Base-by-base conservation (phyloP, 92 coral and sea anemone genomes). In the Plumapathes pennacea region DNA sequence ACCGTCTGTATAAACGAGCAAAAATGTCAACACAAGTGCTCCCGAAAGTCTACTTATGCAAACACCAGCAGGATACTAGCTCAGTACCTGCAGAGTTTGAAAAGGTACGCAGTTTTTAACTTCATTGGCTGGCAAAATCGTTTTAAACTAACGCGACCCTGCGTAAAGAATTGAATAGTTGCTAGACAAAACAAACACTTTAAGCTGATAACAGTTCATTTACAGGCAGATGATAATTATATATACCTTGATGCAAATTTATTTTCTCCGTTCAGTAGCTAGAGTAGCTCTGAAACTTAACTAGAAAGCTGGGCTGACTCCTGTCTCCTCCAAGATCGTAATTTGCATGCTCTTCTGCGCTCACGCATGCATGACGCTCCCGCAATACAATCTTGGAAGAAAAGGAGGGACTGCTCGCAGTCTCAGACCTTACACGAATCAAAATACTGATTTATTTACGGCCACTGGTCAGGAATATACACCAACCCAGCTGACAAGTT, bases 31-130 rank as follows among this genome's bases (percentile, higher is more conserved):
- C 32, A 17, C 31, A n/a, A 14, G 4, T 23, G 10, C 27, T 25
- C 5, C 61, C 76, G 17, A 80, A 45, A 63, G 95, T 87, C 15
- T 72, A 54, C 69, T 70, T 87, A 27, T 31, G 76, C 54, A 87
- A 53, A 21, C 62, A 62, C 26, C 4, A 34, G 8, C n/a, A 27
- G 5, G 53, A 28, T 10, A 66, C 28, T 3, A 57, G 26, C 6
- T 69, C 77, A 4, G 48, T 57, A 19, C 84, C 84, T 15, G 96
- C 91, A 8, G 52, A 70, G 31, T 92, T 89, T 66, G 98, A 84
- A 54, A 72, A 77, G 73, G 98, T 89, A 68, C 8, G 79, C 26
- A 15, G 19, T 29, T 19, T 37, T 22, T 32, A 4, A 5, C 10
- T 30, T 9, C 2, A 6, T 3, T 7, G 2, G 1, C 5, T 15